These are phyloP conservation scores for Scelioninae gen. 1 DNA, from an alignment of 2,888 invertebrate species.

Conservation along the genomic window DNA sequence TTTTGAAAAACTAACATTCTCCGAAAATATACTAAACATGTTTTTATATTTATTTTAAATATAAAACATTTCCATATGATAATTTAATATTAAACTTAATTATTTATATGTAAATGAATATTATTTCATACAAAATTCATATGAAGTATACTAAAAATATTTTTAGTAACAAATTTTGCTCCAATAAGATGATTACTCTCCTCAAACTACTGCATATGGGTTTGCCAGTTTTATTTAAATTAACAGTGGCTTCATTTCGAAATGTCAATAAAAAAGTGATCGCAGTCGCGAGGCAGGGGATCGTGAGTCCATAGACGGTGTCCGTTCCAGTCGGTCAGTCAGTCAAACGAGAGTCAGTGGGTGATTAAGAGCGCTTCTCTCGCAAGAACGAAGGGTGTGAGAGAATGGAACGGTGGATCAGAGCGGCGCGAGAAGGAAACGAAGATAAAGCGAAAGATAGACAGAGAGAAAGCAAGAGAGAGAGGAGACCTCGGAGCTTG, in stretches of 20 bases:
- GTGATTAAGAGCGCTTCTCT: conserved; percentile 72
- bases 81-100: too few relatives aligned
- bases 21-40: too few relatives aligned
- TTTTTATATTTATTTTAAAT: too few relatives aligned
- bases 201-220: too few relatives aligned
- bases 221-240: background rate
- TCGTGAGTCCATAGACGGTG: conserved; percentile 56
- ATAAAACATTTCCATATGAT: too few relatives aligned
- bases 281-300: conserved; percentile 18
- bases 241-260: conserved; percentile 1
- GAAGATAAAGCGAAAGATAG: conserved; percentile 43
- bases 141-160: too few relatives aligned
- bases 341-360: conserved; percentile 71
- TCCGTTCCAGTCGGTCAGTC: conserved; percentile 72
- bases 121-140: too few relatives aligned
- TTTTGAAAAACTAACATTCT: background rate
- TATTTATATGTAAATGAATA: too few relatives aligned
- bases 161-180: too few relatives aligned
- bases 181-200: too few relatives aligned
- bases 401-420: conserved; percentile 67
- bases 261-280: conserved; percentile 39
- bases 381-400: conserved; percentile 65
- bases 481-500: conserved; percentile 52
- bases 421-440: conserved; percentile 60
- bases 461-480: conserved; percentile 19